A percentile compares a stretch with the other conserved stretches of the same genome.
Evolutionary conservation across 1,140 invertebrate species (phyloP).

Genomic region (Tyrophagus putrescentiae): DNA sequence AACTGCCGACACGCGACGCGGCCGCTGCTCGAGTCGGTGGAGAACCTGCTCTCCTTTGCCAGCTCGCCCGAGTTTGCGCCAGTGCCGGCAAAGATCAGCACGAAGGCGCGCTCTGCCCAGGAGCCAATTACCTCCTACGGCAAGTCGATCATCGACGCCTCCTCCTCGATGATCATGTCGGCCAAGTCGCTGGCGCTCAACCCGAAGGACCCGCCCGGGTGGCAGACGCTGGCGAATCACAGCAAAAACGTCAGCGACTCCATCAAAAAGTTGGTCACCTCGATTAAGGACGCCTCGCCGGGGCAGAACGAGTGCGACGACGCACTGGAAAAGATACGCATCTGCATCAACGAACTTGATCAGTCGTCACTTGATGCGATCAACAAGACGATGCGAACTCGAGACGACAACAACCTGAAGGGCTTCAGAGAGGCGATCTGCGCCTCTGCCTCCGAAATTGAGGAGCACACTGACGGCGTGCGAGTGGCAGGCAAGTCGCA

Average conservation of each 20-base stretch:
- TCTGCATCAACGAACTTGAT: constrained; percentile 64
- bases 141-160: constrained; percentile 59
- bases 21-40: constrained; percentile 75
- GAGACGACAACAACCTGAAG: constrained; percentile 58
- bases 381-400: constrained; percentile 56
- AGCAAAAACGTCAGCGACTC: constrained; percentile 89
- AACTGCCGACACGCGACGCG: constrained; percentile 63
- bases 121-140: constrained; percentile 74
- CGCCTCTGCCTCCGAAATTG: constrained; percentile 52
- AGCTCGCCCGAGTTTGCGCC: constrained; percentile 80
- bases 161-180: constrained; percentile 72
- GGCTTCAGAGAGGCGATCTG: constrained; percentile 29
- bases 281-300: constrained; percentile 80
- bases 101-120: constrained; percentile 52
- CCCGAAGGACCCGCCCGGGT: constrained; percentile 77
- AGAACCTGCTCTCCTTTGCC: constrained; percentile 80
- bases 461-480: constrained; percentile 63
- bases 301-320: constrained; percentile 83
- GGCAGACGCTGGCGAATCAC: constrained; percentile 80
- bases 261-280: constrained; percentile 78
- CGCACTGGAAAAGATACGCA: constrained; percentile 59
- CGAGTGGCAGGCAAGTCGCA: constrained; percentile 67
- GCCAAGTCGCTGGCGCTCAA: constrained; percentile 75
- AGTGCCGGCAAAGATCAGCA: constrained; percentile 75
- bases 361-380: constrained; percentile 69